Conservation (phyloP, 2,888 invertebrate species). For the Chalcis sispes region DNA sequence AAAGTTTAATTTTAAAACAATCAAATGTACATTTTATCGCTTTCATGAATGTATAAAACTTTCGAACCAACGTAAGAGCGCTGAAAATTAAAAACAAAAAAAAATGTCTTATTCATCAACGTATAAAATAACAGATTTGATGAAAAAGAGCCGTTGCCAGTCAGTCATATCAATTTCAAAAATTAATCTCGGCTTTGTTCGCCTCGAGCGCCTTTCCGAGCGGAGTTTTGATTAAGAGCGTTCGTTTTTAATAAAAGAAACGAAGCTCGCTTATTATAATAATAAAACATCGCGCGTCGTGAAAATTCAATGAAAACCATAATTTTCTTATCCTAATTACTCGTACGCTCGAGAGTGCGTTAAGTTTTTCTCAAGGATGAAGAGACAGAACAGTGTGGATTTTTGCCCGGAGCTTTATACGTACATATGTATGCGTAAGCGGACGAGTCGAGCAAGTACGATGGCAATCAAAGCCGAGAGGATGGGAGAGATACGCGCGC, state of each 20-base stretch:
- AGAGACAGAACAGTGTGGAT: slow-evolving; percentile 3
- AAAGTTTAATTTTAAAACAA: too few relatives aligned
- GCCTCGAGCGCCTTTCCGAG: not conserved
- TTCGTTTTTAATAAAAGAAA: slow-evolving; percentile 40
- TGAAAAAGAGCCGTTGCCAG: not conserved
- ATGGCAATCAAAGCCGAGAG: slow-evolving; percentile 51
- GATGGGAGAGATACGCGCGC: slow-evolving; percentile 2
- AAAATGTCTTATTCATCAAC: too few relatives aligned
- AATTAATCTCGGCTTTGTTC: slow-evolving; percentile 33
- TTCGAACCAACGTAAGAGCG: too few relatives aligned
- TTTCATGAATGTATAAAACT: too few relatives aligned
- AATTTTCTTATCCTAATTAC: slow-evolving; percentile 55
- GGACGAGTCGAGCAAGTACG: not conserved
- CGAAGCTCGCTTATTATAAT: slow-evolving; percentile 16
- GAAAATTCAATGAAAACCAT: slow-evolving; percentile 48
- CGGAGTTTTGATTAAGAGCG: slow-evolving; percentile 38
- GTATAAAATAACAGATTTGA: too few relatives aligned
- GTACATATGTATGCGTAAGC: not conserved
- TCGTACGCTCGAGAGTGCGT: not conserved
- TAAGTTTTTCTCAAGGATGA: slow-evolving; percentile 7
- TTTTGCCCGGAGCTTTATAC: slow-evolving; percentile 32
- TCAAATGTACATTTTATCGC: too few relatives aligned
- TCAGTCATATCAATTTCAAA: slow-evolving; percentile 23
- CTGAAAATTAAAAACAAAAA: too few relatives aligned
- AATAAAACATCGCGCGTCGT: slow-evolving; percentile 42